Evolutionary conservation across 2,113 vertebrate genomes (phyloP), one percentile per base, ranked within the genome.

Genomic region (Physeter macrocephalus): DNA sequence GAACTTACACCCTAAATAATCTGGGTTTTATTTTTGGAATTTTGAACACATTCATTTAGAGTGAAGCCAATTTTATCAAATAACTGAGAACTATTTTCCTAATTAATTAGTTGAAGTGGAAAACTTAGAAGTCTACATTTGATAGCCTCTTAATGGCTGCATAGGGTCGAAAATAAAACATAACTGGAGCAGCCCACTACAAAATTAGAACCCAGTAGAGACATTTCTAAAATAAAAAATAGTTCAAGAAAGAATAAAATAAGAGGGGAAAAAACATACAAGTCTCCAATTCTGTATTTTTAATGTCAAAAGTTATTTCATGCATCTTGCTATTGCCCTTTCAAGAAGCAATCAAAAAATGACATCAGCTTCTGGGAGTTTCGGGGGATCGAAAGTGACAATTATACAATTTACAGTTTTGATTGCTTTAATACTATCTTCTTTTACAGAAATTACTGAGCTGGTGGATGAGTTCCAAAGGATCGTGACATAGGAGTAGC

Each of bases 391-490:
- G 17, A 10, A 88, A 72, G 4, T 92, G 54, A n/a, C n/a, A 18
- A 13, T 66, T 93, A 14, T 97, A 8, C 62, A 75, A 77, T 83
- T 95, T 89, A 62, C 39, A 94, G 29, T 31, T 75, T 43, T 96
- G 34, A 94, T 94, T 93, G 61, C 29, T 82, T 84, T 80, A 41
- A 96, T 54, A 43, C 3, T 0, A 0, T 92, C 78, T 94, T 94
- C 21, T 54, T 94, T 96, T 88, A 89, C 10, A 95, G 6, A 39
- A 97, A 49, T 98, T 97, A 57, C 34, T 93, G 75, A 11, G 36
- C 46, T 94, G 39, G 49, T 78, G 46, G 94, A 83, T 57, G 71
- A 74, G 25, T 61, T 88, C 23, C 91, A 97, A 93, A 88, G 66
- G 25, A 61, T 93, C 31, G 94, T 41, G 4, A 78, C 34, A 93